These are phyloP conservation scores for Pseudocheirus occidentalis DNA, from an alignment of 2,797 vertebrate species.

Conservation along the genomic window DNA sequence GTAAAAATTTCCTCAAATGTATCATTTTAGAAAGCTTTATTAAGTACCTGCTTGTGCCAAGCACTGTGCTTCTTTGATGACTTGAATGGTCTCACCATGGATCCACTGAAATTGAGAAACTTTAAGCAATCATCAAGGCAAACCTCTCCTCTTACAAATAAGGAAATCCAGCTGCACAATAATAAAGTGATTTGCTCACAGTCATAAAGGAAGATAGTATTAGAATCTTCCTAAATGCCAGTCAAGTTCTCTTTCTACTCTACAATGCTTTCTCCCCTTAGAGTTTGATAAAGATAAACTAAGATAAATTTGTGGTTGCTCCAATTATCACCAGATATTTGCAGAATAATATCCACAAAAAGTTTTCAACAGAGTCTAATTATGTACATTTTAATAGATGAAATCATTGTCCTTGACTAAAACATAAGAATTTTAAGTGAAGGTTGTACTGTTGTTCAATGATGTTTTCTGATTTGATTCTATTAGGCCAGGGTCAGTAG, in stretches of 20 bases:
- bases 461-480: slow-evolving; percentile 21
- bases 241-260: not conserved
- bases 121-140: slow-evolving; percentile 9
- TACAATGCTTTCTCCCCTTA: not conserved
- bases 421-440: slow-evolving; percentile 10
- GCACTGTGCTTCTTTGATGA: not conserved
- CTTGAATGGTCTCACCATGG: not conserved
- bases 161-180: not conserved
- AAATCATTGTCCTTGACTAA: not conserved
- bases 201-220: not conserved
- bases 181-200: slow-evolving; percentile 17
- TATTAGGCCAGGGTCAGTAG: not conserved
- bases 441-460: not conserved
- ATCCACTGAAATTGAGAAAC: not conserved
- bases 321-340: slow-evolving; percentile 19
- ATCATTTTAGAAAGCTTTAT: not conserved
- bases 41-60: slow-evolving; percentile 15
- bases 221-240: not conserved
- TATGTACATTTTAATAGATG: slow-evolving; percentile 14
- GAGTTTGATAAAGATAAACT: not conserved
- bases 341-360: not conserved
- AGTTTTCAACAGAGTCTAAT: slow-evolving; percentile 30
- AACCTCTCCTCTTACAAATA: slow-evolving; percentile 36
- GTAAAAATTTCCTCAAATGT: slow-evolving; percentile 19
- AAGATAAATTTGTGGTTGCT: slow-evolving; percentile 37